phyloP scores from a whole-genome alignment of 2,888 invertebrate species.

The Lapara coniferarum region DNA sequence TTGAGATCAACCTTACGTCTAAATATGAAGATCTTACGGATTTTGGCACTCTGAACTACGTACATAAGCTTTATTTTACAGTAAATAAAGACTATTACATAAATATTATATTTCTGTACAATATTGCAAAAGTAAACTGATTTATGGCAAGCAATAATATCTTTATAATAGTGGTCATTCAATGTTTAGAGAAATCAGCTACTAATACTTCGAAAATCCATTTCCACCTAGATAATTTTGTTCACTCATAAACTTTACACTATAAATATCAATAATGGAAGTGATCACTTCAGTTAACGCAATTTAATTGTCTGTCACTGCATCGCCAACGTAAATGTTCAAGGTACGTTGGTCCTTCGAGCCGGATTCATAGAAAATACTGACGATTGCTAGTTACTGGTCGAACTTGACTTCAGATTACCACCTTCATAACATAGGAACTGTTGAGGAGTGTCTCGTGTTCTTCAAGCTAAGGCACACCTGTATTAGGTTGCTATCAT shows the following conservation, averaged over 20 bases:
- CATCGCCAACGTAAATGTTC: too few relatives aligned
- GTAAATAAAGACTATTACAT: conserved; percentile 30
- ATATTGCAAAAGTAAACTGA: conserved; percentile 38
- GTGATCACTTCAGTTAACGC: too few relatives aligned
- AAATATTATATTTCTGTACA: conserved; percentile 28
- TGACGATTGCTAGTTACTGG: background rate
- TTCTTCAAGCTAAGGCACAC: too few relatives aligned
- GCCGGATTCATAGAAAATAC: background rate
- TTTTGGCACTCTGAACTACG: conserved; percentile 82
- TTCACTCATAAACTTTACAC: too few relatives aligned
- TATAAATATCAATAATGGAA: too few relatives aligned
- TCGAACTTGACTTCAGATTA: background rate
- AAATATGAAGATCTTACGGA: conserved; percentile 74
- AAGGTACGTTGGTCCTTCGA: background rate
- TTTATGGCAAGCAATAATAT: conserved; percentile 51
- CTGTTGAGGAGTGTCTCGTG: too few relatives aligned
- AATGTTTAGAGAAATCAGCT: background rate
- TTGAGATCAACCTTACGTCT: conserved; percentile 80
- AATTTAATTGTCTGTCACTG: too few relatives aligned
- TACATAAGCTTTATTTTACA: conserved; percentile 52
- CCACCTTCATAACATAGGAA: background rate
- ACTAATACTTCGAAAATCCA: conserved; percentile 2
- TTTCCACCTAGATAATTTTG: too few relatives aligned
- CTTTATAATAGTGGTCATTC: background rate
- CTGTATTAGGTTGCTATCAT: too few relatives aligned